phyloP scores from a whole-genome alignment of 2,797 vertebrate genomes.

The Mormyrus hasselquistii region DNA sequence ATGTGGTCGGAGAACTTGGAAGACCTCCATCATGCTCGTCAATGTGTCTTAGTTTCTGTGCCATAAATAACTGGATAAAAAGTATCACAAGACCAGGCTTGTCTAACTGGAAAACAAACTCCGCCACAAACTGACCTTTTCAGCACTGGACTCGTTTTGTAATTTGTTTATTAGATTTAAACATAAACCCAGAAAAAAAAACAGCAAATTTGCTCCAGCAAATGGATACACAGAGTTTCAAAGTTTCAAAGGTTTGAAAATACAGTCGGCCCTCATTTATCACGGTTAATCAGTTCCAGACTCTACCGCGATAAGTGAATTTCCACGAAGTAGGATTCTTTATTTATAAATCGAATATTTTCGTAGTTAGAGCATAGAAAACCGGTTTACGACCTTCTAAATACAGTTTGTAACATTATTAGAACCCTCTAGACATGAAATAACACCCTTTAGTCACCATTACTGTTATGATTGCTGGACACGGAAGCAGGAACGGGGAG shows the following conservation, averaged over 20 bases:
- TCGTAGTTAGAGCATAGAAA: too few relatives aligned
- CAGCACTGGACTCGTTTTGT: neutral
- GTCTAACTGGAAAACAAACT: neutral
- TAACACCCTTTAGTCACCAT: too few relatives aligned
- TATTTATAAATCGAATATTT: too few relatives aligned
- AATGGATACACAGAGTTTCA: neutral
- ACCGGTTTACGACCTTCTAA: too few relatives aligned
- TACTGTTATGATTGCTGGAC: too few relatives aligned
- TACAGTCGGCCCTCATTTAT: too few relatives aligned
- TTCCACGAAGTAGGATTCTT: too few relatives aligned
- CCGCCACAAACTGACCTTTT: neutral
- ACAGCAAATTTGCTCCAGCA: neutral
- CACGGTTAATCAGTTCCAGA: too few relatives aligned
- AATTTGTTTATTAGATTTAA: neutral
- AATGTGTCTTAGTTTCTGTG: neutral
- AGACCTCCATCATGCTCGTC: neutral
- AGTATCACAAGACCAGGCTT: neutral
- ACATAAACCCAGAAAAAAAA: neutral
- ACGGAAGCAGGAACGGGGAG: too few relatives aligned
- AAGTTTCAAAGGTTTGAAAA: neutral
- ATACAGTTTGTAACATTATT: too few relatives aligned
- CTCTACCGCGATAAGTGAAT: too few relatives aligned
- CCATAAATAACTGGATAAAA: constrained; percentile 2
- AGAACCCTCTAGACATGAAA: too few relatives aligned
- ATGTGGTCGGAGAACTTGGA: neutral